phyloP scores from a whole-genome alignment of 2,888 invertebrate species.

The Sicus ferrugineus region DNA sequence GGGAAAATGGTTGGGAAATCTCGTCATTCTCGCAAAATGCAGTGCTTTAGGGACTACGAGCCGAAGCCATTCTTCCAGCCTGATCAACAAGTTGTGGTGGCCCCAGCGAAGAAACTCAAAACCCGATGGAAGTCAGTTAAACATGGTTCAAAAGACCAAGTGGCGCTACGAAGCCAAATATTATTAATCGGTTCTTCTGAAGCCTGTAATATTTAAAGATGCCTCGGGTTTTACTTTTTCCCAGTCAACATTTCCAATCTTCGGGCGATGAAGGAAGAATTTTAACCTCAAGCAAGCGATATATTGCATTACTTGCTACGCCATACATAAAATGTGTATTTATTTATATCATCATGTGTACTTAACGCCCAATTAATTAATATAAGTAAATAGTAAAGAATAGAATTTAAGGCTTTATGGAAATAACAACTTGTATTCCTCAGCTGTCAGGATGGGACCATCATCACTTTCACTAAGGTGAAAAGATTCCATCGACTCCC shows the following conservation, averaged over 20 bases:
- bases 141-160: slow-evolving; percentile 36
- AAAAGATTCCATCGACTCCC: not conserved
- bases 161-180: not conserved
- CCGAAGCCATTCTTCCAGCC: no score
- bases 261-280: slow-evolving; percentile 1
- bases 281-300: not conserved
- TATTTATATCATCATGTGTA: not conserved
- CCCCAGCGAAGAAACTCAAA: slow-evolving; percentile 22
- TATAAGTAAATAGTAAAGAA: not conserved
- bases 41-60: no score
- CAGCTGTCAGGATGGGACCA: not conserved
- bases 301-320: not conserved
- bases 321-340: not conserved
- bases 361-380: no score
- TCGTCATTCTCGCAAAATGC: no score
- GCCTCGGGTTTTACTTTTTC: slow-evolving; percentile 38
- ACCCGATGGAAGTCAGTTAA: slow-evolving; percentile 41
- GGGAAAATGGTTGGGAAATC: no score
- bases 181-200: slow-evolving; percentile 45
- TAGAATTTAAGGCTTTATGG: not conserved
- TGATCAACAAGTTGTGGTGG: no score
- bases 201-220: slow-evolving; percentile 46
- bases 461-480: not conserved
- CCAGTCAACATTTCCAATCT: slow-evolving; percentile 33
- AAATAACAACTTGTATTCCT: not conserved